A percentile compares a stretch with the other conserved stretches of the same genome.
Conservation (phyloP, 2,888 invertebrate species). For the Conops quadrifasciatus region DNA sequence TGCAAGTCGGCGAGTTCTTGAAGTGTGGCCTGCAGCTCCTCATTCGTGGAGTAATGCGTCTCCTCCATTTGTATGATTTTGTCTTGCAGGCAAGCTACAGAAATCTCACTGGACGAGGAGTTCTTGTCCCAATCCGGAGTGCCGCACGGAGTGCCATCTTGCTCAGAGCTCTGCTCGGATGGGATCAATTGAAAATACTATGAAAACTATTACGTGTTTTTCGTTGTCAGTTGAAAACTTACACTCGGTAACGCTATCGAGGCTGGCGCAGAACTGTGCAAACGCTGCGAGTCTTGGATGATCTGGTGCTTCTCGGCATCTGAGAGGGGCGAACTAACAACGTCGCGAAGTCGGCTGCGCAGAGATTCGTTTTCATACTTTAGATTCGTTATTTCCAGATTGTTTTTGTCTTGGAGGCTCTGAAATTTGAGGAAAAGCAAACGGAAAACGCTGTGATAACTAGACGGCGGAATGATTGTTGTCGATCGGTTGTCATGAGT, state of each 20-base stretch:
- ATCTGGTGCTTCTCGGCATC: constrained; percentile 85
- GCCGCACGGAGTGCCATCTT: constrained; percentile 71
- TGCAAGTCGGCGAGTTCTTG: constrained; percentile 92
- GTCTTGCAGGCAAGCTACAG: constrained; percentile 92
- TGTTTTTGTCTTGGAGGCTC: constrained; percentile 63
- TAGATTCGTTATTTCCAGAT: constrained; percentile 68
- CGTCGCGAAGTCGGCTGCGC: constrained; percentile 78
- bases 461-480: constrained; percentile 18
- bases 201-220: neutral
- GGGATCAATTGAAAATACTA: constrained; percentile 1
- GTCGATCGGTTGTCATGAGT: constrained; percentile 22
- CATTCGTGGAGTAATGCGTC: constrained; percentile 78
- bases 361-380: constrained; percentile 81
- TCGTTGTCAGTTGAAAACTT: constrained; percentile 43
- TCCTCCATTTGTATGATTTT: constrained; percentile 75
- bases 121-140: constrained; percentile 93
- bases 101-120: constrained; percentile 88
- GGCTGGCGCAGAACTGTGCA: constrained; percentile 83
- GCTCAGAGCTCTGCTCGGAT: constrained; percentile 56
- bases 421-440: constrained; percentile 42
- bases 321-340: constrained; percentile 81
- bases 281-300: constrained; percentile 74
- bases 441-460: constrained; percentile 8
- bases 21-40: constrained; percentile 91
- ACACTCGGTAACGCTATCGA: constrained; percentile 72